Percentiles rank a stretch among this genome's conserved stretches.
These are phyloP conservation scores for Pheosia tremula DNA, from an alignment of 2,888 invertebrate species.

Conservation along the genomic window DNA sequence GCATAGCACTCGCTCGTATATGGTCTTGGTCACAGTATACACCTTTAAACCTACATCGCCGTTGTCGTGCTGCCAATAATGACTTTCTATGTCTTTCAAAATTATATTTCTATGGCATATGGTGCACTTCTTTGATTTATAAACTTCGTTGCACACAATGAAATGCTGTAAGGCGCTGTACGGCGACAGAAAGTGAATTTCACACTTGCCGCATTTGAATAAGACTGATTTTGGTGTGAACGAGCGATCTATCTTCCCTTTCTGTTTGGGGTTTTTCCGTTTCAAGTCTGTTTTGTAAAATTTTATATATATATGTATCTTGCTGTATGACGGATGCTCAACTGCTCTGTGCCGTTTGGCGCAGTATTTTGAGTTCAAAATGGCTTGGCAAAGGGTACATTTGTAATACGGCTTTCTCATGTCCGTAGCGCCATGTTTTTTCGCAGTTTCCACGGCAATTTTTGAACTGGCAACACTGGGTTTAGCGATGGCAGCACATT, in stretches of 20 bases:
- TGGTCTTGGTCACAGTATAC: conserved; percentile 29
- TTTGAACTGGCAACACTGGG: background rate
- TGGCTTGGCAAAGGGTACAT: background rate
- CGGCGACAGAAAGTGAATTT: conserved; percentile 40
- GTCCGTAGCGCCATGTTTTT: background rate
- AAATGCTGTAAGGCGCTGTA: conserved; percentile 29
- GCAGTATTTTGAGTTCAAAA: background rate
- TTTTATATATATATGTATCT: background rate
- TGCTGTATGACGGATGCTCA: background rate
- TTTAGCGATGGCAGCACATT: background rate
- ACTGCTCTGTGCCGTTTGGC: background rate
- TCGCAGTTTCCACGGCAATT: background rate
- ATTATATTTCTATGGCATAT: conserved; percentile 47
- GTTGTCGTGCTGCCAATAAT: conserved; percentile 49
- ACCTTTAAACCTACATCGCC: conserved; percentile 41
- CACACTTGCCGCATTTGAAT: conserved; percentile 48
- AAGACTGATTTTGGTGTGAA: conserved; percentile 43
- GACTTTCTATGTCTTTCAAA: conserved; percentile 32
- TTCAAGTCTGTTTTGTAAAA: background rate
- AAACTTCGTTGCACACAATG: conserved; percentile 11
- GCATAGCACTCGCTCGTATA: conserved; percentile 41
- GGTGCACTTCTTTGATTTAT: conserved; percentile 23
- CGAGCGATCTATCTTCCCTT: conserved; percentile 13
- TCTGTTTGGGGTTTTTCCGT: background rate
- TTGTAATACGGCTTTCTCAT: background rate